phyloP scores from a whole-genome alignment of 2,888 invertebrate genomes.

The Dolichopus griseipennis region DNA sequence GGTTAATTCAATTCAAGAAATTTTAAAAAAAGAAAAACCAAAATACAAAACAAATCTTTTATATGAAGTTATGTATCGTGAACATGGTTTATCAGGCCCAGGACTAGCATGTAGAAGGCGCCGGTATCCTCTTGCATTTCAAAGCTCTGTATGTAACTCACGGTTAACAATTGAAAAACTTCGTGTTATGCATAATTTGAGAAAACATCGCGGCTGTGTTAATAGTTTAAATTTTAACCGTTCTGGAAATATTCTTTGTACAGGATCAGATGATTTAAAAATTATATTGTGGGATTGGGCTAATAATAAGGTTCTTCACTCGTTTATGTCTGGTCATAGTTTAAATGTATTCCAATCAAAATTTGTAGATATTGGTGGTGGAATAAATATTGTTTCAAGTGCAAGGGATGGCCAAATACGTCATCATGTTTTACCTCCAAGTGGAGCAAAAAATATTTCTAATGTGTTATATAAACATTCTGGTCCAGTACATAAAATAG shows the following conservation, averaged over 20 bases:
- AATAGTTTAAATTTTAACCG: conserved; percentile 83
- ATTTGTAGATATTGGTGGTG: conserved; percentile 64
- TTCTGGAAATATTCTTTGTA: conserved; percentile 62
- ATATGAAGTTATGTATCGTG: conserved; percentile 34
- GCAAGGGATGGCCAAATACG: conserved; percentile 81
- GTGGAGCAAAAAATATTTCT: conserved; percentile 31
- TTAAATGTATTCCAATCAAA: conserved; percentile 87
- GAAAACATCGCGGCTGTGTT: conserved; percentile 80
- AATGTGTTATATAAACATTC: conserved; percentile 57
- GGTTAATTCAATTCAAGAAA: conserved; percentile 24
- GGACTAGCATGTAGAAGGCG: conserved; percentile 21
- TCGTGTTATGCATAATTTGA: conserved; percentile 65
- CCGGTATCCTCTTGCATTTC: conserved; percentile 43
- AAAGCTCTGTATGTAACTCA: conserved; percentile 68
- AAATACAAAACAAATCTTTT: conserved; percentile 31
- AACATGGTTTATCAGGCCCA: conserved; percentile 30
- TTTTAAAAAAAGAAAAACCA: conserved; percentile 33
- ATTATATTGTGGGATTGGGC: conserved; percentile 91
- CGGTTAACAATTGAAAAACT: conserved; percentile 73
- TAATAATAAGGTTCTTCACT: conserved; percentile 53
- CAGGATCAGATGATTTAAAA: conserved; percentile 83
- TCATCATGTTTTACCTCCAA: conserved; percentile 50
- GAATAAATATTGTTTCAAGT: conserved; percentile 77
- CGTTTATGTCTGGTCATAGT: conserved; percentile 71
- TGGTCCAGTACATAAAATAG: conserved; percentile 78